Evolutionary conservation across 92 coral and sea anemone genomes (phyloP), one percentile per base, ranked within the genome.

Genomic region (Porites evermanni): DNA sequence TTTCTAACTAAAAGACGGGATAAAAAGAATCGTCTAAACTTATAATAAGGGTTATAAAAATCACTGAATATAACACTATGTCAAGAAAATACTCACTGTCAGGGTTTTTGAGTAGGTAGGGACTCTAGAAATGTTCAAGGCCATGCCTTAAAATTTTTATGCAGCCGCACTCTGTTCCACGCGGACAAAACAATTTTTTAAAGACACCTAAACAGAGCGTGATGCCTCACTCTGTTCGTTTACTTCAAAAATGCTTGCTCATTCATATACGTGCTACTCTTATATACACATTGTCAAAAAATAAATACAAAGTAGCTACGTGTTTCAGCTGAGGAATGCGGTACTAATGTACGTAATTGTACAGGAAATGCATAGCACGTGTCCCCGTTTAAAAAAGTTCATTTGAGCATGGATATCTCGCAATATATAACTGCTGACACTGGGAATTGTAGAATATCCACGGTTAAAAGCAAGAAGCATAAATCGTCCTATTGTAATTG

Each of bases 91-190:
- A 66, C 84, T 79, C 18, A 79, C 84, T 52, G 52, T 79, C 24
- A 79, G 52, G 52, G 84, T 44, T 68, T 67, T 66, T 6, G 84
- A 79, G 16, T 79, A 67, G 12, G 74, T 79, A 65, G 84, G 63
- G 24, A 79, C 24, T 14, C 20, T 50, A 3, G 74, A 4, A 20
- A 20, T 20, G 8, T 16, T 51, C 8, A 52, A 52, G 65, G 29
- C 73, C 83, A 79, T 66, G 7, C 47, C 56, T 63, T 12, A 0
- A 17, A 38, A 23, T 11, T 12, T 12, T 69, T 53, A 1, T 14
- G n/a, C 71, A 18, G 23, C 67, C 7, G 17, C 12, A 54, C 12
- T 54, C 60, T 54, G 52, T 23, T 68, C 3, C 0, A 1, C 77
- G 29, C 8, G 1, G 61, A 51, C 17, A 18, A 11, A 56, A 8